A percentile compares a stretch with the other conserved stretches of the same genome.
Evolutionary conservation across 1,140 invertebrate species (phyloP).

Genomic region (Schlechtendalia chinensis): DNA sequence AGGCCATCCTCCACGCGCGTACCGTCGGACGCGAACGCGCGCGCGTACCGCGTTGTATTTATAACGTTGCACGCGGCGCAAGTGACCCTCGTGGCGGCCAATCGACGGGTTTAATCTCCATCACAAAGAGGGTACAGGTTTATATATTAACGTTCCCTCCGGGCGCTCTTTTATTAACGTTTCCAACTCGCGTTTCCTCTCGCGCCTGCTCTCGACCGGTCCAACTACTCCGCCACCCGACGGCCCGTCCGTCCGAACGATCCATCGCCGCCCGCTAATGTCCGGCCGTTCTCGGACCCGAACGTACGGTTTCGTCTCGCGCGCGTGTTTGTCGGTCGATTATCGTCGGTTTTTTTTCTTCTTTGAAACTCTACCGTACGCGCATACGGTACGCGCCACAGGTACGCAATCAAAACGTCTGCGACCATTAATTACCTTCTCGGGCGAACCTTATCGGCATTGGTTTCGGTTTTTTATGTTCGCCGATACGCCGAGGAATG

Average conservation of each 20-base stretch:
- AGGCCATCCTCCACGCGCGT: not conserved
- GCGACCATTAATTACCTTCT: not conserved
- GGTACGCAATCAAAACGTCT: no score
- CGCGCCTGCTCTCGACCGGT: not conserved
- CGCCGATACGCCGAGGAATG: no score
- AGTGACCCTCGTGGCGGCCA: no score
- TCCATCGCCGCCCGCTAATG: not conserved
- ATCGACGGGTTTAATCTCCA: conserved; percentile 26
- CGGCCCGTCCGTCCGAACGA: no score
- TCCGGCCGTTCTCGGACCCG: not conserved
- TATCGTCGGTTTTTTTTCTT: no score
- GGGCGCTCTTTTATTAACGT: conserved; percentile 34
- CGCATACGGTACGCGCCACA: no score
- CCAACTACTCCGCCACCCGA: not conserved
- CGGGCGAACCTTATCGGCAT: not conserved
- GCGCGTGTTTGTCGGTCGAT: not conserved
- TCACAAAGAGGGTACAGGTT: conserved; percentile 26
- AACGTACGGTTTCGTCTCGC: not conserved
- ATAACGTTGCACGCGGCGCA: conserved; percentile 5
- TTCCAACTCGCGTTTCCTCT: conserved; percentile 3
- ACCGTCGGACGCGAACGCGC: not conserved
- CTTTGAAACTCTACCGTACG: no score
- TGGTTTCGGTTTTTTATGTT: no score
- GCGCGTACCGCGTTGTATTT: not conserved
- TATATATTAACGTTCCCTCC: conserved; percentile 23